Percentiles rank a stretch among this genome's conserved stretches.
These are phyloP conservation scores for Ancistrus triradiatus DNA, from an alignment of 2,113 vertebrate species.

Conservation along the genomic window DNA sequence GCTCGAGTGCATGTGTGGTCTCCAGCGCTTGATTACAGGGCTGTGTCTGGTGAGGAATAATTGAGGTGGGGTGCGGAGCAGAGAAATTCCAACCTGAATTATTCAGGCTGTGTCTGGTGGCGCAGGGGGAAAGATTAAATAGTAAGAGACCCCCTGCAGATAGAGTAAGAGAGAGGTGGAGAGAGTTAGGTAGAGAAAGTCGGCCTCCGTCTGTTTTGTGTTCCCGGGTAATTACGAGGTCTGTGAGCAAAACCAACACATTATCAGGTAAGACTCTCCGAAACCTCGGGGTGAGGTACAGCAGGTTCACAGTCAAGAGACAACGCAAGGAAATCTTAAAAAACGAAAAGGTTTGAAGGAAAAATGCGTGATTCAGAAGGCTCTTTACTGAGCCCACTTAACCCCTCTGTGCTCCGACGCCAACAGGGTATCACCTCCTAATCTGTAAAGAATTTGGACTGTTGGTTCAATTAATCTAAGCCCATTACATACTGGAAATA, in stretches of 20 bases:
- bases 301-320: too few species aligned
- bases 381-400: too few species aligned
- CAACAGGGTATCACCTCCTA: too few species aligned
- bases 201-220: too few species aligned
- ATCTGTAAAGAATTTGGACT: too few species aligned
- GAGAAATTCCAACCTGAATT: constrained; percentile 55
- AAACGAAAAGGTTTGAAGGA: not conserved
- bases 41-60: constrained; percentile 8
- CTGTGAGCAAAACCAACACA: too few species aligned
- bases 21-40: constrained; percentile 13
- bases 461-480: too few species aligned
- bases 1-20: constrained; percentile 35
- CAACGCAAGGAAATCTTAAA: not conserved
- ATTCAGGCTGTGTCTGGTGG: constrained; percentile 57
- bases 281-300: too few species aligned
- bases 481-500: too few species aligned
- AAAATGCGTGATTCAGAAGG: not conserved
- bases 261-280: too few species aligned
- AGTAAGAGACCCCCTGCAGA: constrained; percentile 30
- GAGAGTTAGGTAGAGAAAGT: constrained; percentile 7
- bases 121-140: constrained; percentile 34
- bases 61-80: constrained; percentile 12
- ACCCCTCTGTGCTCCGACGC: too few species aligned
- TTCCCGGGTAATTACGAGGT: too few species aligned
- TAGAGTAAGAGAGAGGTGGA: not conserved